Percentiles rank a stretch among this genome's conserved stretches.
Conservation (phyloP, 2,113 vertebrate species). For the Chaenocephalus aceratus region DNA sequence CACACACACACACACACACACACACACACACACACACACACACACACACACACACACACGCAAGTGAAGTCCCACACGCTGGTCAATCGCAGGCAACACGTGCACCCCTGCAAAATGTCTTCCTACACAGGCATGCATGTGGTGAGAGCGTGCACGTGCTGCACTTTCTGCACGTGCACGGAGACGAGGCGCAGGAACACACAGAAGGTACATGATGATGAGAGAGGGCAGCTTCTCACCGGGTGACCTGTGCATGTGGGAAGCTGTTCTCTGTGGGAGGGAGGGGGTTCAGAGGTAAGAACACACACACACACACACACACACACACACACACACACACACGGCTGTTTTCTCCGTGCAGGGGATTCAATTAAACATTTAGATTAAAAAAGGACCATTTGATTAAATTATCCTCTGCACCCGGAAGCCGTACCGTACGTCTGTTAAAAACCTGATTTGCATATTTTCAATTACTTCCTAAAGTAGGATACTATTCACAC, state of each 20-base stretch:
- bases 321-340: too few species aligned
- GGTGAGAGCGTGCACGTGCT: constrained; percentile 8
- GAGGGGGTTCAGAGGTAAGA: constrained; percentile 48
- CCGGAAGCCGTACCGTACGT: too few species aligned
- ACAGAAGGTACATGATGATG: constrained; percentile 30
- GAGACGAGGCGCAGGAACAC: not conserved
- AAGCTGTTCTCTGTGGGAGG: constrained; percentile 59
- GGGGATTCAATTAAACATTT: too few species aligned
- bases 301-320: constrained; percentile 2
- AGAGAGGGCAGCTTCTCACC: constrained; percentile 42
- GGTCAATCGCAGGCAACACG: constrained; percentile 62
- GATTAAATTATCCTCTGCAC: too few species aligned
- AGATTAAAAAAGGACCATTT: too few species aligned
- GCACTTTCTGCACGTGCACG: constrained; percentile 6
- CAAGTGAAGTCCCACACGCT: constrained; percentile 41
- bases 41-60: constrained; percentile 16
- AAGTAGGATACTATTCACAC: too few species aligned
- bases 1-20: constrained; percentile 25
- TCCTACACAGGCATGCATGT: constrained; percentile 46
- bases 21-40: constrained; percentile 20
- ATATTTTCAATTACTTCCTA: too few species aligned
- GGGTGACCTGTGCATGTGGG: constrained; percentile 61
- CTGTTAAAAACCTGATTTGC: too few species aligned
- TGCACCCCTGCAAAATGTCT: constrained; percentile 44
- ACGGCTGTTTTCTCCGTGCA: too few species aligned